These are phyloP conservation scores for Hemitrygon akajei DNA, from an alignment of 2,797 vertebrate species.

Conservation along the genomic window DNA sequence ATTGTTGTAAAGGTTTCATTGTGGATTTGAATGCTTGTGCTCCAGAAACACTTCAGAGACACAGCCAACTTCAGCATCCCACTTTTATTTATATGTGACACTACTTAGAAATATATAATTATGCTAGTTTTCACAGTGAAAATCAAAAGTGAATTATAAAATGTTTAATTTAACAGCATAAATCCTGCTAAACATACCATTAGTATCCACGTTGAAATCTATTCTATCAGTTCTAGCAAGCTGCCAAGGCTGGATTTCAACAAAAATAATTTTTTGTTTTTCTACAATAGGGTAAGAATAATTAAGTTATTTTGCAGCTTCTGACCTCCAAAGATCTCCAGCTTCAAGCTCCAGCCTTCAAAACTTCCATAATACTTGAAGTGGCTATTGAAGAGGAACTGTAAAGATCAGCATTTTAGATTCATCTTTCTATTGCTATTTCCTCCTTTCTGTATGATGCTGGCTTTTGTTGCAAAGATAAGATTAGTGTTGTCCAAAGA, in stretches of 20 bases:
- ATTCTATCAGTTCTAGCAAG: neutral
- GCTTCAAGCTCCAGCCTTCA: neutral
- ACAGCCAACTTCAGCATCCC: neutral
- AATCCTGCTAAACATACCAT: neutral
- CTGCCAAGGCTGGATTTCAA: neutral
- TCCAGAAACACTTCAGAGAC: neutral
- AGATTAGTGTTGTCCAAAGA: neutral
- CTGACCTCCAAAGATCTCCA: neutral
- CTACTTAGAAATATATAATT: neutral
- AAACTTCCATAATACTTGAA: neutral
- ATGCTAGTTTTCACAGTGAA: neutral
- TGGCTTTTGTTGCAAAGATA: neutral
- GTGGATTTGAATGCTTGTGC: neutral
- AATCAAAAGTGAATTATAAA: neutral
- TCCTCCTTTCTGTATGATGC: neutral
- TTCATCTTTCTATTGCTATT: neutral
- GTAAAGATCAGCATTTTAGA: neutral
- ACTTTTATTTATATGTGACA: neutral
- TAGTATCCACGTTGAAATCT: neutral
- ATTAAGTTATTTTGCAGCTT: neutral
- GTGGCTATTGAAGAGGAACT: neutral
- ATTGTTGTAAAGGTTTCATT: slow-evolving; percentile 1
- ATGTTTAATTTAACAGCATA: neutral
- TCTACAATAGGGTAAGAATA: neutral
- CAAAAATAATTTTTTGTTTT: neutral